Base-by-base conservation (phyloP, 2,888 invertebrate species). In the Agrilus mali region DNA sequence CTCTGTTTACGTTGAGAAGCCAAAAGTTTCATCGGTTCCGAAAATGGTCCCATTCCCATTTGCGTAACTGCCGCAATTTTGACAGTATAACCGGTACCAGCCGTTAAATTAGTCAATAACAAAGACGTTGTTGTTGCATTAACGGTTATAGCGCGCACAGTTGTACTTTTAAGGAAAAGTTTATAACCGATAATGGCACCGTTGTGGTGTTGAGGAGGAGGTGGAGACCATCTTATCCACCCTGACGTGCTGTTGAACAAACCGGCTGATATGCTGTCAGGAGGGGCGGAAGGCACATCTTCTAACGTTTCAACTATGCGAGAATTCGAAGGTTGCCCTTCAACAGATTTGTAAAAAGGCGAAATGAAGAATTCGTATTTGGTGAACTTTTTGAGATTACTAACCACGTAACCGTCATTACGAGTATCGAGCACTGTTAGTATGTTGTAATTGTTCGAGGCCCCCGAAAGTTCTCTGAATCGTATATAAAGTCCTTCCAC, bases 281-380 rank as follows among this genome's bases (percentile, higher is more conserved):
- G 92, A 31, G 89, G 78, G 7, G 82, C 80, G 1, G 86, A 81
- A 5, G 89, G 89, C 33, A 82, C 78, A 64, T 93, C 94, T 70
- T 94, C 92, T 47, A 85, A 75, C 6, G 94, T 95, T 53, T 82
- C 80, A 36, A 86, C 86, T 38, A 81, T 74, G 63, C 84, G 82
- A 33, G 89, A 83, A 68, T 95, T 96, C 46, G 93, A 93, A 36
- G 94, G 93, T 61, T 87, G 86, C 5, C 95, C 95, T 64, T 95
- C 82, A 48, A 90, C 76, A 38, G 81, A 77, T 62, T 84, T 84
- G 66, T 84, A 89, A 69, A 88, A 94, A 7, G 94, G 93, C 57
- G 87, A 84, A 53, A 94, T 78, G 66, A 94, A 92, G 56, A 95
- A 84, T 67, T 93, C 90, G 65, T 95, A 95, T 63, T 84, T 82